A percentile compares a stretch with the other conserved stretches of the same genome.
Conservation (phyloP, 2,797 vertebrate species). For the Molossus molossus region DNA sequence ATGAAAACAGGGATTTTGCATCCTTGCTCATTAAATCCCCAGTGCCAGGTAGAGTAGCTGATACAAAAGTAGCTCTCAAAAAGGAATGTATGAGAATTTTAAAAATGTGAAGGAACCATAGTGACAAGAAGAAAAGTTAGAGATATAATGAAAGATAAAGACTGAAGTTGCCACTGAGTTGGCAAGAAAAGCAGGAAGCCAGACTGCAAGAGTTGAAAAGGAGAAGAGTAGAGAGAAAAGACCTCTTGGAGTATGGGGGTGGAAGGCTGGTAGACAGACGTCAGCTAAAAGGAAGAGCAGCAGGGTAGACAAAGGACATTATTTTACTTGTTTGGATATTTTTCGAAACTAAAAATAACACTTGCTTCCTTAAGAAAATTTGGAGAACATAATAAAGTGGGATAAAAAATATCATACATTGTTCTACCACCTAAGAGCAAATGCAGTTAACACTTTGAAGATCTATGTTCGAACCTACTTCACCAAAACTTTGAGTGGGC, state of each 20-base stretch:
- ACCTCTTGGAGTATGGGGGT: background rate
- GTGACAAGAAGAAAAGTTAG: constrained; percentile 1
- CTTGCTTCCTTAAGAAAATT: background rate
- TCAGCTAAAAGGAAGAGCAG: background rate
- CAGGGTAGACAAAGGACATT: background rate
- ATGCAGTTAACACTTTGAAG: background rate
- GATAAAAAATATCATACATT: background rate
- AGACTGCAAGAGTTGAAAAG: constrained; percentile 25
- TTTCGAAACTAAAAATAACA: constrained; percentile 44
- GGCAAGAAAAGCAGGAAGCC: constrained; percentile 38
- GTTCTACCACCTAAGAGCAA: background rate
- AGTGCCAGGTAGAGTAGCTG: background rate
- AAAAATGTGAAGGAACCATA: constrained; percentile 10
- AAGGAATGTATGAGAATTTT: constrained; percentile 34
- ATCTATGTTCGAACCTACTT: background rate
- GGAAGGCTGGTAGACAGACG: background rate
- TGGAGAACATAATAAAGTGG: background rate
- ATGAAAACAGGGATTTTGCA: background rate
- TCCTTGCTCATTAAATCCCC: background rate
- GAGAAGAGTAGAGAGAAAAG: background rate
- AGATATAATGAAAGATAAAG: constrained; percentile 41
- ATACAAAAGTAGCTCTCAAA: background rate
- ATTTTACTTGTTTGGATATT: constrained; percentile 18
- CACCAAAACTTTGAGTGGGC: background rate
- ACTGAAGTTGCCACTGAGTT: background rate